phyloP scores from a whole-genome alignment of 2,113 vertebrate species.

The Galbula dea region DNA sequence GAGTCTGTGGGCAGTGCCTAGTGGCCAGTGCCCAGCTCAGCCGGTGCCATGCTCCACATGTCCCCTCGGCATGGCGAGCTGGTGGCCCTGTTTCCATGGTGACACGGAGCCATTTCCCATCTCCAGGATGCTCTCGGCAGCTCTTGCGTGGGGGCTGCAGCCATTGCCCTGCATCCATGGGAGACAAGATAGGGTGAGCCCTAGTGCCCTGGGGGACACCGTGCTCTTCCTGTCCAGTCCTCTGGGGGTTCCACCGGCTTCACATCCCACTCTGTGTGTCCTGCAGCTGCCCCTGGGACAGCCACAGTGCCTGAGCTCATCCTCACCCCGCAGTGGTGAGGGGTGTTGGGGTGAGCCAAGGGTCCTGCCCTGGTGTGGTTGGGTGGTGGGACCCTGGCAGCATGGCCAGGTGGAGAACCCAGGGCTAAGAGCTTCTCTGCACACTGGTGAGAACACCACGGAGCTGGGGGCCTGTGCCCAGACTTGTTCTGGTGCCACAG shows the following conservation, averaged over 20 bases:
- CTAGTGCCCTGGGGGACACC: fast-evolving
- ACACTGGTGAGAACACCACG: neutral
- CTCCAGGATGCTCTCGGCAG: slow-evolving; percentile 7
- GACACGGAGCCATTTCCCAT: slow-evolving; percentile 50
- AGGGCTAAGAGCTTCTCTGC: neutral
- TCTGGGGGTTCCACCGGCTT: fast-evolving
- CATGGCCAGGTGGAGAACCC: fast-evolving
- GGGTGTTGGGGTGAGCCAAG: fast-evolving
- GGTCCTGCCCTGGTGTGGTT: fast-evolving
- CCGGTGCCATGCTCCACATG: neutral
- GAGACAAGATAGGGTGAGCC: neutral
- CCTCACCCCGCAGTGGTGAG: neutral
- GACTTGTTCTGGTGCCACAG: fast-evolving
- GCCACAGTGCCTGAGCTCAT: neutral
- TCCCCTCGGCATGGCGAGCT: slow-evolving; percentile 9
- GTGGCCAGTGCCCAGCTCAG: fast-evolving
- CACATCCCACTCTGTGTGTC: fast-evolving
- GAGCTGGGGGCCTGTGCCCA: neutral
- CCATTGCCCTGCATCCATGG: neutral
- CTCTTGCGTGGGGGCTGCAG: neutral
- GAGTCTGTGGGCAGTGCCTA: fast-evolving
- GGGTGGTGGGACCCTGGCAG: neutral
- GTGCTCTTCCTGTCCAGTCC: neutral
- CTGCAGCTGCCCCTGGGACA: fast-evolving
- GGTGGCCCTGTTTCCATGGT: slow-evolving; percentile 56